Base-by-base conservation (phyloP, 64 coral and sea anemone genomes). In the Dendrophyllia cribrosa region DNA sequence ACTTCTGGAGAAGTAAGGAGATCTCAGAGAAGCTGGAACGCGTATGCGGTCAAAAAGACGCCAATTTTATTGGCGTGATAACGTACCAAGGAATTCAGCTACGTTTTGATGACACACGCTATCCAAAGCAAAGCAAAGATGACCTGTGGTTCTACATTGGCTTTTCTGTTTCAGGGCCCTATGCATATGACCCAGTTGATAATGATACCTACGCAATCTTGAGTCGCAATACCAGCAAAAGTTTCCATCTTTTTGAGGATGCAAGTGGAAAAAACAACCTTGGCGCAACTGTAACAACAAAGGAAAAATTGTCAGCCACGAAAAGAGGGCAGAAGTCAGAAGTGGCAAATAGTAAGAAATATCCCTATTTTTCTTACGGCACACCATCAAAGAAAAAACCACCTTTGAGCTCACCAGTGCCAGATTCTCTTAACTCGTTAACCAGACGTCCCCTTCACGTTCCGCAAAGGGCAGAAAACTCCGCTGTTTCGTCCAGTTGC, bases 61-160 rank as follows among this genome's bases (percentile, higher is more conserved):
- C 63, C 55, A 76, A 88, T 9, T 62, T 63, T 24, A 88, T 76
- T 74, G 86, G 86, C 14, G 86, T 88, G 1, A 88, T 88, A 63
- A 88, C 71, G 9, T 88, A 88, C 20, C 24, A 76, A 62, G 86
- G 86, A 20, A 63, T 88, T 14, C 86, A 88, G 15, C 20, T 88
- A 75, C 86, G 71, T n/a, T 88, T 88, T 88, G 86, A 88, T 16
- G 56, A 88, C 43, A 88, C 71, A 76, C 71, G 86, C 1, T 88
- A 88, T 44, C 86, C 86, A 64, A 14, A 88, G 10, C 49, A 88
- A 63, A 88, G 86, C 26, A 88, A 88, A 65, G 86, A 88, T 13
- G 86, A 88, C 61, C 62, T 88, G 72, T 88, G 60, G 53, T 88
- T 88, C 15, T 88, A 88, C 19, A 20, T 88, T 58, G 86, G 86